Percentiles rank a stretch among this genome's conserved stretches.
phyloP scores from a whole-genome alignment of 1,140 invertebrate species.

The Drosophila pachea region DNA sequence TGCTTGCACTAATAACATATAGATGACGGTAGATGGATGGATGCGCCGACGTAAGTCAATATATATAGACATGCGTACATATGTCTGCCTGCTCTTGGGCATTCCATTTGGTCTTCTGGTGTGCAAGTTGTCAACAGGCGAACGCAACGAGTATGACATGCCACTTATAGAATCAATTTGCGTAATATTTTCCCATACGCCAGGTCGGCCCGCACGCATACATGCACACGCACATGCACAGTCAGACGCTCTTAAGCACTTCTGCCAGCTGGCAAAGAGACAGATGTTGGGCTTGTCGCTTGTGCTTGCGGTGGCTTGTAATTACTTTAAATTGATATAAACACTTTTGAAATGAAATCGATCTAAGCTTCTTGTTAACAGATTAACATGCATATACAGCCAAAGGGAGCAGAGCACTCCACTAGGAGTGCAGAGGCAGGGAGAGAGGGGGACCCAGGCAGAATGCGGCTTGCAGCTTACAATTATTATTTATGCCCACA shows the following conservation, averaged over 20 bases:
- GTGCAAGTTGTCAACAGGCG: conserved; percentile 29
- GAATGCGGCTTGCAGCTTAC: conserved; percentile 57
- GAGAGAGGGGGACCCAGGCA: neutral
- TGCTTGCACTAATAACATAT: neutral
- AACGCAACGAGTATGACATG: conserved; percentile 36
- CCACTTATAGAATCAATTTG: conserved; percentile 55
- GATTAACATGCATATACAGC: conserved; percentile 60
- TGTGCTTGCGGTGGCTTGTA: conserved; percentile 72
- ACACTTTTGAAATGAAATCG: conserved; percentile 76
- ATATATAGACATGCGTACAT: neutral
- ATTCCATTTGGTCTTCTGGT: conserved; percentile 26
- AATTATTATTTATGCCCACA: conserved; percentile 73
- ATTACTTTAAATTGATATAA: conserved; percentile 78
- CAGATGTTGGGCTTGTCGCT: conserved; percentile 36
- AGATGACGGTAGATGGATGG: neutral
- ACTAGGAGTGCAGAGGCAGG: neutral
- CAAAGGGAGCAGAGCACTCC: neutral
- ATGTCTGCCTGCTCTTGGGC: conserved; percentile 5
- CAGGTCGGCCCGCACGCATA: conserved; percentile 14
- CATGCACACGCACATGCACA: conserved; percentile 12
- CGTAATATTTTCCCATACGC: conserved; percentile 53
- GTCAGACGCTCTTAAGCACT: conserved; percentile 5
- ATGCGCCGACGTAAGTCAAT: neutral
- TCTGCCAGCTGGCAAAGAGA: conserved; percentile 10
- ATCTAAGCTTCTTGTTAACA: conserved; percentile 77